Evolutionary conservation across 2,113 vertebrate species (phyloP).

Genomic region (Fregata magnificens): DNA sequence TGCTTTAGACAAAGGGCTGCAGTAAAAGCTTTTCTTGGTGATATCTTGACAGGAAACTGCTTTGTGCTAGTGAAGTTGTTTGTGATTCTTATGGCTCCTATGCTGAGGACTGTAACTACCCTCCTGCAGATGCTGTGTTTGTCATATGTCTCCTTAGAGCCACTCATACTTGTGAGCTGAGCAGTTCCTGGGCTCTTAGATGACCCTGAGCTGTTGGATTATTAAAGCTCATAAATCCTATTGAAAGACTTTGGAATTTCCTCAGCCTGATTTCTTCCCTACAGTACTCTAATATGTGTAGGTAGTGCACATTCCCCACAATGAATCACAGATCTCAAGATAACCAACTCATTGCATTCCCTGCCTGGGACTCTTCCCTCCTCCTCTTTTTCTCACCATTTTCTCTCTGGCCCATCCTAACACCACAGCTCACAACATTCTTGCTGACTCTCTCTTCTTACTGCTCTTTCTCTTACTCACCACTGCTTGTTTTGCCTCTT

Average conservation of each 20-base stretch:
- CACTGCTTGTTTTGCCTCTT: background rate
- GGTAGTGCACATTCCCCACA: background rate
- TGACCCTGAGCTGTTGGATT: background rate
- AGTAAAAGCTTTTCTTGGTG: background rate
- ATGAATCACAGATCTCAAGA: background rate
- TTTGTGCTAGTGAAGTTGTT: background rate
- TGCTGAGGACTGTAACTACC: background rate
- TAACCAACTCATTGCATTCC: background rate
- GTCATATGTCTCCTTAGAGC: slow-evolving; percentile 4
- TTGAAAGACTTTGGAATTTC: background rate
- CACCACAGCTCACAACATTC: background rate
- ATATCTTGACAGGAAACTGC: background rate
- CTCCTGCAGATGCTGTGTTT: background rate
- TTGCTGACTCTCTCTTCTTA: background rate
- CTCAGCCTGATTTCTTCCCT: background rate
- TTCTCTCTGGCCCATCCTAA: background rate
- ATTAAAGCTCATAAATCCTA: slow-evolving; percentile 61
- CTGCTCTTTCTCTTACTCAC: background rate
- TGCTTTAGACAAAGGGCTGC: background rate
- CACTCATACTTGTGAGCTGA: background rate
- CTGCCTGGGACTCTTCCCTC: background rate
- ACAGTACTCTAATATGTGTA: background rate
- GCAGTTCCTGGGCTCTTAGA: background rate
- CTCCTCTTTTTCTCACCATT: background rate
- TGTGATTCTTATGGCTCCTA: background rate